Evolutionary conservation across 2,797 vertebrate species (phyloP).

Genomic region (Enteromius anoplus): DNA sequence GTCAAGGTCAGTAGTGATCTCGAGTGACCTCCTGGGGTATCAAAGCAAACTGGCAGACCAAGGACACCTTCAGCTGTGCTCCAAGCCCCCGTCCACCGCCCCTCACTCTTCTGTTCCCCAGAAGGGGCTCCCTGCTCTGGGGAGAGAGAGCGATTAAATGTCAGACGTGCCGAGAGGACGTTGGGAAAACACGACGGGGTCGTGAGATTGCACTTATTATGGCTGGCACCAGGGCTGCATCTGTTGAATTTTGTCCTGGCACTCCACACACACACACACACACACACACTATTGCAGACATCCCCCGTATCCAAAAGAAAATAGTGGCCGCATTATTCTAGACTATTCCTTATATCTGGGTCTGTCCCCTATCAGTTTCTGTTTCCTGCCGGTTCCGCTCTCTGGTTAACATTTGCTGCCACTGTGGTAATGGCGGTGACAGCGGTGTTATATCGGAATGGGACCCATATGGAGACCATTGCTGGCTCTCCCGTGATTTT

Average conservation of each 20-base stretch:
- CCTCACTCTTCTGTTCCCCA: conserved; percentile 21
- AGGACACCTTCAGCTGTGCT: conserved; percentile 52
- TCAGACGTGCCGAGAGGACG: conserved; percentile 56
- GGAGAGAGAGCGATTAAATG: conserved; percentile 57
- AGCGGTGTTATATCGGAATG: conserved; percentile 27
- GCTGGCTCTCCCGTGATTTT: conserved; percentile 64
- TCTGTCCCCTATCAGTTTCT: conserved; percentile 15
- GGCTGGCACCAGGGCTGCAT: conserved; percentile 32
- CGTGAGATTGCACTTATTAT: conserved; percentile 55
- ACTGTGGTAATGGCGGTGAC: conserved; percentile 41
- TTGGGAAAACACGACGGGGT: conserved; percentile 31
- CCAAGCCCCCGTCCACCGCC: not conserved
- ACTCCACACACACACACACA: not conserved
- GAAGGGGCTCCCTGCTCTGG: conserved; percentile 22
- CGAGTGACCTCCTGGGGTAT: conserved; percentile 39
- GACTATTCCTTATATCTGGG: conserved; percentile 18
- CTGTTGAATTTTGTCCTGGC: conserved; percentile 19
- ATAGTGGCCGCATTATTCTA: not conserved
- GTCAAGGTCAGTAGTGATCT: conserved; percentile 25
- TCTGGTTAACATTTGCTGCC: conserved; percentile 36
- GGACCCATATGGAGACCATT: conserved; percentile 68
- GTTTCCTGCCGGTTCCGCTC: not conserved
- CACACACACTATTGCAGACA: conserved; percentile 7
- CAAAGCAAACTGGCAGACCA: conserved; percentile 52
- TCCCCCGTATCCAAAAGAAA: conserved; percentile 9